These are phyloP conservation scores for Gouania willdenowi DNA, from an alignment of 2,797 vertebrate genomes.

Conservation along the genomic window DNA sequence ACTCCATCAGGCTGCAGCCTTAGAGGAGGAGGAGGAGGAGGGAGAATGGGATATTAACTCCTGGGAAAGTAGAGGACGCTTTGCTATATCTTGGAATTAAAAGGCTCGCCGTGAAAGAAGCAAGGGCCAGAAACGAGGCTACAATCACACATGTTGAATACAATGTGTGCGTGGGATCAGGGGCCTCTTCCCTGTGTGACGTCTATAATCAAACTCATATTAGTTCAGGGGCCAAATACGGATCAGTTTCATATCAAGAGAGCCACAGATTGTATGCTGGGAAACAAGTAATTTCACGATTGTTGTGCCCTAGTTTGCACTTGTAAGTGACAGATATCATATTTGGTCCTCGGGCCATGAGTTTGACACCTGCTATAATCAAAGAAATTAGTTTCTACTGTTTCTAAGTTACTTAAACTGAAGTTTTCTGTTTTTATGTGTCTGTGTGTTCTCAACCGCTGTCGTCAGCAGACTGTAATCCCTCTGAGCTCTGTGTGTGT, in stretches of 20 bases:
- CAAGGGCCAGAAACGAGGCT: constrained; percentile 53
- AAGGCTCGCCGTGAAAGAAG: constrained; percentile 55
- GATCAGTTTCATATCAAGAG: too few relatives aligned
- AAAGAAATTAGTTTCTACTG: constrained; percentile 5
- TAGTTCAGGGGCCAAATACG: too few relatives aligned
- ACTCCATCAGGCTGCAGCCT: constrained; percentile 56
- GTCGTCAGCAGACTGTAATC: constrained; percentile 97
- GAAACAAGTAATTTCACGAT: too few relatives aligned
- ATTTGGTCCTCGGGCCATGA: too few relatives aligned
- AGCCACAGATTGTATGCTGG: too few relatives aligned
- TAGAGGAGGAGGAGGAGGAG: constrained; percentile 41
- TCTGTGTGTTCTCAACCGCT: constrained; percentile 76
- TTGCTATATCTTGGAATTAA: constrained; percentile 57
- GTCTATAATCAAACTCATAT: too few relatives aligned
- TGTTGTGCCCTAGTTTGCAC: too few relatives aligned
- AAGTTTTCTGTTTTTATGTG: constrained; percentile 65
- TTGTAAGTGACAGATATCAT: too few relatives aligned
- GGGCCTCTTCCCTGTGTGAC: too few relatives aligned
- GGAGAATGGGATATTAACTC: constrained; percentile 67
- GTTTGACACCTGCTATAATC: too few relatives aligned
- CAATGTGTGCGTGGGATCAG: too few relatives aligned
- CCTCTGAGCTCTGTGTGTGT: constrained; percentile 84
- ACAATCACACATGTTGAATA: too few relatives aligned
- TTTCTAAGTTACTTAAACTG: constrained; percentile 58
- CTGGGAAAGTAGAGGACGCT: constrained; percentile 56